phyloP scores from a whole-genome alignment of 1,140 invertebrate species.

The Catajapyx aquilonaris region DNA sequence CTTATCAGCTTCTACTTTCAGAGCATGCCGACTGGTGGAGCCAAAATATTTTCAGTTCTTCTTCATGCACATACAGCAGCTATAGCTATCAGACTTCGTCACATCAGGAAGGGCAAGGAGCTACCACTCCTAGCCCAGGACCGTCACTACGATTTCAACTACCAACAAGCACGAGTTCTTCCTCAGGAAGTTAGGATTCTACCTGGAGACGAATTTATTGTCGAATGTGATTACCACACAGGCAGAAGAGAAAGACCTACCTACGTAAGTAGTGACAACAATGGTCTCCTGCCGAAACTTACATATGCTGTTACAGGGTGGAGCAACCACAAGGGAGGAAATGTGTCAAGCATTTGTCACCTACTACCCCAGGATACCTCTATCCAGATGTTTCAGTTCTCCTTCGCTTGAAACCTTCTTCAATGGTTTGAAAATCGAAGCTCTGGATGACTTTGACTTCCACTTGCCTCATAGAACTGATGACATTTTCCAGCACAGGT shows the following conservation, averaged over 20 bases:
- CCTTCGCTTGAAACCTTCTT: background rate
- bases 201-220: constrained; percentile 56
- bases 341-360: constrained; percentile 7
- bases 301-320: constrained; percentile 14
- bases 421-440: background rate
- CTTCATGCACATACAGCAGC: constrained; percentile 60
- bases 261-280: constrained; percentile 16
- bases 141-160: constrained; percentile 58
- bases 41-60: constrained; percentile 56
- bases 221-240: constrained; percentile 54
- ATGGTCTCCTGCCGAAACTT: too few relatives aligned
- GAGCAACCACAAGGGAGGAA: constrained; percentile 5
- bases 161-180: constrained; percentile 52
- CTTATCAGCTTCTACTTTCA: constrained; percentile 23
- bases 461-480: too few relatives aligned
- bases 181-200: constrained; percentile 44
- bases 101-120: constrained; percentile 52
- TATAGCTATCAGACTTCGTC: constrained; percentile 47
- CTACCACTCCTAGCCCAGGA: constrained; percentile 48
- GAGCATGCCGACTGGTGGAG: constrained; percentile 51
- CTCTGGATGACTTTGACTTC: background rate
- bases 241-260: constrained; percentile 13
- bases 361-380: constrained; percentile 6
- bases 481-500: too few relatives aligned
- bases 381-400: background rate